phyloP scores from a whole-genome alignment of 2,888 invertebrate genomes.

The Orthosia gothica region DNA sequence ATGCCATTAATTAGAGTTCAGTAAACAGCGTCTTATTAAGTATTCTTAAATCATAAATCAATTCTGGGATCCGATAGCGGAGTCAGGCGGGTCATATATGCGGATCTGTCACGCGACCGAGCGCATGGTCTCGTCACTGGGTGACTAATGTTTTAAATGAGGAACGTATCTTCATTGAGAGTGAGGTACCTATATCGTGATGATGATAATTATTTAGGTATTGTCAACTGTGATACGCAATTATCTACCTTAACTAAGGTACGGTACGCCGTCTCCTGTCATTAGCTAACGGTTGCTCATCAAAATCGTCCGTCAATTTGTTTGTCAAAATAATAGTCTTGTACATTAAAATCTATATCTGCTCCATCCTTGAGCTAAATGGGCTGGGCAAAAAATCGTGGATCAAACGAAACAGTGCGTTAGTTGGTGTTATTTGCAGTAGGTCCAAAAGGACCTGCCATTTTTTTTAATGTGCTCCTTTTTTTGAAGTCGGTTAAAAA shows the following conservation, averaged over 20 bases:
- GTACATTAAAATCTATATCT: no score
- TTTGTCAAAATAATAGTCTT: no score
- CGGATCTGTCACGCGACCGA: slow-evolving; percentile 53
- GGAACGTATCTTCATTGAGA: not conserved
- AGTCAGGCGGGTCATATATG: slow-evolving; percentile 54
- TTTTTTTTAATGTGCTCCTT: no score
- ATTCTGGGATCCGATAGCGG: slow-evolving; percentile 56
- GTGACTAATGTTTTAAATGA: slow-evolving; percentile 25
- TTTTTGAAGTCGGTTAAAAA: no score
- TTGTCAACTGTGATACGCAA: no score
- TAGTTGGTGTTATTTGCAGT: no score
- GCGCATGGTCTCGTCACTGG: not conserved
- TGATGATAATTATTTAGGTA: not conserved
- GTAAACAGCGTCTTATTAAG: slow-evolving; percentile 53
- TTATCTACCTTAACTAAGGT: not conserved
- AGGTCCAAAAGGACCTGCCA: no score
- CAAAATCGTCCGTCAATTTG: no score
- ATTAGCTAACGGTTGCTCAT: not conserved
- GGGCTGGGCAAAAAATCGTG: no score
- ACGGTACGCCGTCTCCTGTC: not conserved
- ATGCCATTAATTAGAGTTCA: slow-evolving; percentile 42
- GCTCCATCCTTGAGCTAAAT: no score
- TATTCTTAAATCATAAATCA: slow-evolving; percentile 50
- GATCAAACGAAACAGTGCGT: no score
- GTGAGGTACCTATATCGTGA: not conserved